phyloP scores from a whole-genome alignment of 2,113 vertebrate species.

The Capreolus pygargus region DNA sequence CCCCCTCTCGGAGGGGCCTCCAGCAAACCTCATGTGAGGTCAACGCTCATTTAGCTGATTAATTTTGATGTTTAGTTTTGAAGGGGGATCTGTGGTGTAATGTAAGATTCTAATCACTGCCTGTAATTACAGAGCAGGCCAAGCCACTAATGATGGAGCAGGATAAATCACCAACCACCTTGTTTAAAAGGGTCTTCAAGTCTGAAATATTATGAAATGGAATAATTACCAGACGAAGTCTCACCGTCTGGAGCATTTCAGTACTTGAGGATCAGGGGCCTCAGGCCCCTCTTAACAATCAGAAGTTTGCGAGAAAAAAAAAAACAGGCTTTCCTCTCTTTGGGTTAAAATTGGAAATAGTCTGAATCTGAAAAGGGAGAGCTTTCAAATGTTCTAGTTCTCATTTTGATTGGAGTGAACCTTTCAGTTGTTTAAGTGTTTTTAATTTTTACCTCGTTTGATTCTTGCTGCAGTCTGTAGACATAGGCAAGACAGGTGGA shows the following conservation, averaged over 20 bases:
- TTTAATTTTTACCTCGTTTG: neutral
- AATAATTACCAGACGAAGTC: slow-evolving; percentile 35
- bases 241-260: neutral
- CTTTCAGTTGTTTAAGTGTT: neutral
- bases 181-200: slow-evolving; percentile 61
- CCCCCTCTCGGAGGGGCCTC: neutral
- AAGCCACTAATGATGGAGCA: slow-evolving; percentile 66
- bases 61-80: slow-evolving; percentile 71
- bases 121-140: slow-evolving; percentile 69
- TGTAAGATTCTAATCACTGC: slow-evolving; percentile 69
- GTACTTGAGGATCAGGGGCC: neutral
- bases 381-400: neutral
- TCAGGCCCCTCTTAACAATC: neutral
- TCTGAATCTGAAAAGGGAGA: neutral
- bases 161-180: slow-evolving; percentile 53
- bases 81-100: slow-evolving; percentile 68
- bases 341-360: slow-evolving; percentile 30
- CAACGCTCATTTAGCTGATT: slow-evolving; percentile 67
- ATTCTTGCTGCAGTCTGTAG: neutral
- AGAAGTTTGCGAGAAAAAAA: neutral
- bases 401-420: neutral
- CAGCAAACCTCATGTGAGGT: slow-evolving; percentile 49
- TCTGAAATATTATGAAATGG: slow-evolving; percentile 51
- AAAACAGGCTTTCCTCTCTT: neutral
- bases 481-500: neutral